Evolutionary conservation across 1,140 invertebrate species (phyloP).

Genomic region (Armadillidium nasatum): DNA sequence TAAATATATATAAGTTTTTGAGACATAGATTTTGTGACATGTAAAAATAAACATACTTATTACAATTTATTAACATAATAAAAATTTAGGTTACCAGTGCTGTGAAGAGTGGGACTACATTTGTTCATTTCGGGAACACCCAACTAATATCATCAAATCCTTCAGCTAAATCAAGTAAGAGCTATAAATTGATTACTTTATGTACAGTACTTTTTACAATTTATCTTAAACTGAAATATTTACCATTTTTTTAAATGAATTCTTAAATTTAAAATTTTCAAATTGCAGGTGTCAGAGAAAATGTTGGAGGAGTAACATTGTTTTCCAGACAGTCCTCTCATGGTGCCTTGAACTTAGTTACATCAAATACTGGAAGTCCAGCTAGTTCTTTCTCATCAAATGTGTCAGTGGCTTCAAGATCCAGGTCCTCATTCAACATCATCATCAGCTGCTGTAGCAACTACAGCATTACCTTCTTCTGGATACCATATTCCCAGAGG

Average conservation of each 20-base stretch:
- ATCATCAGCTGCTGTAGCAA: neutral
- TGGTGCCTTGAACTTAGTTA: neutral
- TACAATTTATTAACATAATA: neutral
- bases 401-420: neutral
- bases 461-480: neutral
- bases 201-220: too few species aligned
- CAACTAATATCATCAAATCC: neutral
- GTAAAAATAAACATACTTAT: neutral
- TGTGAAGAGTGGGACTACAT: neutral
- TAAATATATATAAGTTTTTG: neutral
- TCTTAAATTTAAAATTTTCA: too few species aligned
- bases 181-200: too few species aligned
- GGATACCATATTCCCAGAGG: slow-evolving; percentile 44
- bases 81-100: neutral
- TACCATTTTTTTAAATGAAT: too few species aligned
- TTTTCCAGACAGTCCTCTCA: neutral
- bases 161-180: neutral
- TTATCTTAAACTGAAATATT: too few species aligned
- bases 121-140: neutral
- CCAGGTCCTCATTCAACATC: neutral
- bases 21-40: neutral
- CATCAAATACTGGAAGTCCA: neutral
- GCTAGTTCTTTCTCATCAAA: neutral
- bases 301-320: neutral
- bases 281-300: too few species aligned